These are phyloP conservation scores for Lanistes nyassanus DNA, from an alignment of 1,140 invertebrate species.

Conservation along the genomic window DNA sequence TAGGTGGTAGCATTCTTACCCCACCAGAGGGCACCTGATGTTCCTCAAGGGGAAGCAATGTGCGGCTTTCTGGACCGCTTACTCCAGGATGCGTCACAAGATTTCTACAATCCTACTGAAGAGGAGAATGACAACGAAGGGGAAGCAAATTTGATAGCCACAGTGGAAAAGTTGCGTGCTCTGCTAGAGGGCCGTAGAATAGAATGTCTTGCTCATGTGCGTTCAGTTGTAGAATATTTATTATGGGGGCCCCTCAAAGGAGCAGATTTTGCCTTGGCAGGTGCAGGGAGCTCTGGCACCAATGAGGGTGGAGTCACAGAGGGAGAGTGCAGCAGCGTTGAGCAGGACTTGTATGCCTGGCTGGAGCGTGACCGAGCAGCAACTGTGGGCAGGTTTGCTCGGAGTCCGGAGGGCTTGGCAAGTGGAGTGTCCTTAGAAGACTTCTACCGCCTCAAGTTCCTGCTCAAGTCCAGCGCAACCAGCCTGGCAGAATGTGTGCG, in stretches of 20 bases:
- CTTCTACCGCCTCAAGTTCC: slow-evolving; percentile 60
- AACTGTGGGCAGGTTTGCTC: slow-evolving; percentile 49
- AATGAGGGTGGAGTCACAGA: not conserved
- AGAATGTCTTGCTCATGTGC: slow-evolving; percentile 50
- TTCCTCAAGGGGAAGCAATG: slow-evolving; percentile 51
- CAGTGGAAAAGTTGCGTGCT: slow-evolving; percentile 42
- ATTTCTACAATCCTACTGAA: slow-evolving; percentile 34
- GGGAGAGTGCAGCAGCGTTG: slow-evolving; percentile 39
- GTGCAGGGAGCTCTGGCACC: not conserved
- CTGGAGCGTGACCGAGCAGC: slow-evolving; percentile 51
- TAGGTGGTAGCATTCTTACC: slow-evolving; percentile 54
- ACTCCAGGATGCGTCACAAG: slow-evolving; percentile 41
- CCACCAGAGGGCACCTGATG: slow-evolving; percentile 47
- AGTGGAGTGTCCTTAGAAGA: slow-evolving; percentile 44
- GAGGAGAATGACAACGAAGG: slow-evolving; percentile 37
- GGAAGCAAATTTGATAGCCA: slow-evolving; percentile 29
- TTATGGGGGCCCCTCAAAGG: slow-evolving; percentile 54
- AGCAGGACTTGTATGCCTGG: slow-evolving; percentile 59
- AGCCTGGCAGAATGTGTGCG: slow-evolving; percentile 56
- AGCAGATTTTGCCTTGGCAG: slow-evolving; percentile 2
- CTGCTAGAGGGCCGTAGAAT: slow-evolving; percentile 47
- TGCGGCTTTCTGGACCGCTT: slow-evolving; percentile 54
- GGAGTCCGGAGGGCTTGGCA: slow-evolving; percentile 29
- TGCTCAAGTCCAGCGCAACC: slow-evolving; percentile 57
- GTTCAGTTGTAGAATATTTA: slow-evolving; percentile 54